Conservation (phyloP, 1,140 invertebrate genomes). For the Pteromalus puparum region DNA sequence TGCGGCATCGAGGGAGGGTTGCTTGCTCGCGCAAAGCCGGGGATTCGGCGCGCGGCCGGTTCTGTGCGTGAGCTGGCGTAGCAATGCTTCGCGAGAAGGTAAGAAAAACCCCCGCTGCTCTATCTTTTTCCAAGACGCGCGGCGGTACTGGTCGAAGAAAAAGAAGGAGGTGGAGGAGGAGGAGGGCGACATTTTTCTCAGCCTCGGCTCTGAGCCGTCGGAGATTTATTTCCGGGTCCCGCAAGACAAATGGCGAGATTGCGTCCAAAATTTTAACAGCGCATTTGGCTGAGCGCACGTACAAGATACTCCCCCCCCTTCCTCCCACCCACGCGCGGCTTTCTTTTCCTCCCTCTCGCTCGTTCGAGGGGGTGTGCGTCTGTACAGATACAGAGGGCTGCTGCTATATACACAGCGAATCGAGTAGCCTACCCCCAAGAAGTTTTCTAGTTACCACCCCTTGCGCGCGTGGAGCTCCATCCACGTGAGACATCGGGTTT, state of each 20-base stretch:
- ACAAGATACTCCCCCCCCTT: conserved; percentile 62
- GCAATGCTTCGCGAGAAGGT: conserved; percentile 26
- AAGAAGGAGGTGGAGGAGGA: conserved; percentile 8
- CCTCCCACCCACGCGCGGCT: conserved; percentile 13
- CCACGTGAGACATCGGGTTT: conserved; percentile 10
- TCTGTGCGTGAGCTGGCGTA: background rate
- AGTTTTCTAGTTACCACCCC: conserved; percentile 74
- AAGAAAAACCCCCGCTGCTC: background rate
- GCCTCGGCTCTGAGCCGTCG: conserved; percentile 71
- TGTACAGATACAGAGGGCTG: background rate
- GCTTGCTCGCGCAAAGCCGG: conserved; percentile 1
- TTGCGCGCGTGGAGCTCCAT: conserved; percentile 50
- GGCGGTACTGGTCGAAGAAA: background rate
- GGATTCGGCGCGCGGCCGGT: conserved; percentile 18
- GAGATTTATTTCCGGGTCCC: conserved; percentile 75
- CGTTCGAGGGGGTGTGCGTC: no score
- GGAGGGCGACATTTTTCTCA: conserved; percentile 74
- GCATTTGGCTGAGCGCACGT: conserved; percentile 73
- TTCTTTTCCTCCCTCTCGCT: background rate
- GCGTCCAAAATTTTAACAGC: conserved; percentile 77
- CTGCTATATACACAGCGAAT: background rate
- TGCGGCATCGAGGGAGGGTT: conserved; percentile 67
- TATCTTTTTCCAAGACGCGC: background rate
- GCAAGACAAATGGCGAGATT: conserved; percentile 76
- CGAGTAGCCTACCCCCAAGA: conserved; percentile 52